Evolutionary conservation across 1,140 invertebrate genomes (phyloP).

Genomic region (Zophobas morio): DNA sequence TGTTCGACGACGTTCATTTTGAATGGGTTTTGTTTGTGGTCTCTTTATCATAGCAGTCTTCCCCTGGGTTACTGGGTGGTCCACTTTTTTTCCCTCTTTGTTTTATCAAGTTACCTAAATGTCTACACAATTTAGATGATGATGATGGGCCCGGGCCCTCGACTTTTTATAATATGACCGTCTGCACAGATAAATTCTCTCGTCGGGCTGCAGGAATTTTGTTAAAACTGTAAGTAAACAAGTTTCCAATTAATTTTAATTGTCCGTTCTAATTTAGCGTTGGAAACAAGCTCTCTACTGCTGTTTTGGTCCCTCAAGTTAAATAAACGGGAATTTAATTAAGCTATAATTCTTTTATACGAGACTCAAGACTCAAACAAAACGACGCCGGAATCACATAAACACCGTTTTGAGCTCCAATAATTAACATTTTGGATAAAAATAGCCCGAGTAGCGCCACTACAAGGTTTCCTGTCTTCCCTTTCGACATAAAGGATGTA

Average conservation of each 20-base stretch:
- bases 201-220: constrained; percentile 24
- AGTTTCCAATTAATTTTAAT: constrained; percentile 55
- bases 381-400: constrained; percentile 48
- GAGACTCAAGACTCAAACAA: constrained; percentile 30
- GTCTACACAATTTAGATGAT: constrained; percentile 38
- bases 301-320: constrained; percentile 45
- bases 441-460: not conserved
- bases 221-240: constrained; percentile 47
- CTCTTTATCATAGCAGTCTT: constrained; percentile 39
- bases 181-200: no score
- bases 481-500: not conserved
- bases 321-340: constrained; percentile 53
- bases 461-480: no score
- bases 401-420: constrained; percentile 47
- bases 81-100: constrained; percentile 40
- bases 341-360: constrained; percentile 55
- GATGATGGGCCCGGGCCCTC: not conserved
- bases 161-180: not conserved
- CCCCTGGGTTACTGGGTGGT: constrained; percentile 45
- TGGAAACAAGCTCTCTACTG: constrained; percentile 42
- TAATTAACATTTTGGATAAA: constrained; percentile 1
- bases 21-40: constrained; percentile 43
- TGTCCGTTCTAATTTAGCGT: constrained; percentile 50
- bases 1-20: constrained; percentile 33
- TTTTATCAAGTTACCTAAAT: constrained; percentile 39